Evolutionary conservation across 2,888 invertebrate genomes (phyloP).

Genomic region (Oligia strigilis): DNA sequence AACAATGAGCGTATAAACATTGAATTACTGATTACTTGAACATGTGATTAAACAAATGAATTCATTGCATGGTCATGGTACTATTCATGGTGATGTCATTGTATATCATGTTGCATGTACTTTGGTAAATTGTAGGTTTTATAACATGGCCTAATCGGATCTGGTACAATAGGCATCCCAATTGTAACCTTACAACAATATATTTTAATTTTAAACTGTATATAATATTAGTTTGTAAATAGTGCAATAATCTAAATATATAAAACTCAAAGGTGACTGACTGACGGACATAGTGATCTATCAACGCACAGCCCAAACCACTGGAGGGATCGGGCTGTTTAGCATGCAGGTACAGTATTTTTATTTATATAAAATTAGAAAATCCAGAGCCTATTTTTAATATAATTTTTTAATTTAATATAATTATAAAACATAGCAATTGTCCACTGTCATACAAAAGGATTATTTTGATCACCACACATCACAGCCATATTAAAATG

Average conservation of each 20-base stretch:
- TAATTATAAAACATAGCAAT: background rate
- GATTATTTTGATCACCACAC: background rate
- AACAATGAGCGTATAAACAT: conserved; percentile 58
- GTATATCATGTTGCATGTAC: conserved; percentile 60
- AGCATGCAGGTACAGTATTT: background rate
- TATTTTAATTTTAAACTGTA: background rate
- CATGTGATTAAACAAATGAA: conserved; percentile 68
- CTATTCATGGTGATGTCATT: conserved; percentile 71
- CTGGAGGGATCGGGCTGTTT: no score
- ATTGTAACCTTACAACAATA: background rate
- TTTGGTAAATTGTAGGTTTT: conserved; percentile 43
- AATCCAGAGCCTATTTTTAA: background rate
- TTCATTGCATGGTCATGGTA: conserved; percentile 61
- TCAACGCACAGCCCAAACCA: no score
- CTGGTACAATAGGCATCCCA: background rate
- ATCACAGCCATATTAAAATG: background rate
- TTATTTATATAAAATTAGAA: background rate
- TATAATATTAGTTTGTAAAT: background rate
- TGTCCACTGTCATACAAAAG: background rate
- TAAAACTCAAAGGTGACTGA: no score
- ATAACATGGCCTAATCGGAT: background rate
- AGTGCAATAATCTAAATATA: background rate
- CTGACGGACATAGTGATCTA: no score
- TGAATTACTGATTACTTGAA: conserved; percentile 58
- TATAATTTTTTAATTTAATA: no score